Evolutionary conservation across 1,140 invertebrate genomes (phyloP).

Genomic region (Temnothorax longispinosus): DNA sequence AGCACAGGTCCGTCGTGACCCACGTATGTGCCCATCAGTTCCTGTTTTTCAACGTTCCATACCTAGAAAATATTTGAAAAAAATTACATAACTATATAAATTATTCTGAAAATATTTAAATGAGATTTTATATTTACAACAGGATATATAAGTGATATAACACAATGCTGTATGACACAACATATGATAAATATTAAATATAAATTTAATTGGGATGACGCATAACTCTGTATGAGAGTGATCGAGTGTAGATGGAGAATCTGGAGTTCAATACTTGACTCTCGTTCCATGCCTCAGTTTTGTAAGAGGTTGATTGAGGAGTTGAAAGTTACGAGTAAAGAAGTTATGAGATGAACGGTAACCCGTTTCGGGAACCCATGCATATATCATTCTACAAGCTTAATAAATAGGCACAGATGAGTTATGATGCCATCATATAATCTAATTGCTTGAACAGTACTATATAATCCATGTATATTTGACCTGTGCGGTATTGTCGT

Average conservation of each 20-base stretch:
- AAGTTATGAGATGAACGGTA: background rate
- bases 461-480: conserved; percentile 51
- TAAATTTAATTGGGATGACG: background rate
- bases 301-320: background rate
- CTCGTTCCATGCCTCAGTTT: background rate
- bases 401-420: conserved; percentile 1
- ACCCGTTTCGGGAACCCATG: background rate
- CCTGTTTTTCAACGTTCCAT: conserved; percentile 89
- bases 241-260: background rate
- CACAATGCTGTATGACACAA: background rate
- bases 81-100: conserved; percentile 9
- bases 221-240: background rate
- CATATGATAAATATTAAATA: background rate
- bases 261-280: background rate
- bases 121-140: conserved; percentile 1
- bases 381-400: background rate
- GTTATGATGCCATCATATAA: conserved; percentile 33
- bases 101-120: background rate
- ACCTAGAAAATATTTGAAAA: conserved; percentile 85
- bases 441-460: background rate
- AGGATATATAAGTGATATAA: background rate
- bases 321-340: background rate
- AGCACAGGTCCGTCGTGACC: conserved; percentile 86
- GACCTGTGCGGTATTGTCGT: conserved; percentile 90
- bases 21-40: conserved; percentile 86